Conservation (phyloP, 2,888 invertebrate genomes). For the Laspeyria flexula region DNA sequence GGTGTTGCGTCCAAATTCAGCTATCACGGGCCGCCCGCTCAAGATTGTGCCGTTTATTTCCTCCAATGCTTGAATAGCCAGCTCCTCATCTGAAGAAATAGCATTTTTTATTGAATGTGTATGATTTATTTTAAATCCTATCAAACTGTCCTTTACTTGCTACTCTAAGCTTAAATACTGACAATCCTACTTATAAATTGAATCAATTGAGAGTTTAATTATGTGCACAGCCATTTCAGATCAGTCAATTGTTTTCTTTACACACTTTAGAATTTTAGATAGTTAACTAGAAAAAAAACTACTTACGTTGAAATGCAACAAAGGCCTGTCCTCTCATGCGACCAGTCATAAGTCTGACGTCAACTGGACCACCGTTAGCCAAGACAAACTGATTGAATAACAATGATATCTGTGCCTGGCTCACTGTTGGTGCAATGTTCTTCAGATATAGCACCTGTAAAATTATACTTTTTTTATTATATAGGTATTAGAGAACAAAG, state of each 20-base stretch:
- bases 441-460: conserved; percentile 84
- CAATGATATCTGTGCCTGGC: conserved; percentile 74
- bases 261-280: no score
- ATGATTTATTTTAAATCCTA: background rate
- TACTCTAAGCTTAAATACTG: no score
- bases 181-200: no score
- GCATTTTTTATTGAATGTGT: background rate
- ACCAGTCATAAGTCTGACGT: conserved; percentile 80
- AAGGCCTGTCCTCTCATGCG: conserved; percentile 87
- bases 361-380: conserved; percentile 73
- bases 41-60: conserved; percentile 82
- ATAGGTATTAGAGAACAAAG: no score
- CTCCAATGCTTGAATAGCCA: conserved; percentile 78
- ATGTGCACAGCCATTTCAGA: no score
- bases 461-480: background rate
- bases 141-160: no score
- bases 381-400: conserved; percentile 79
- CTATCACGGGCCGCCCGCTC: conserved; percentile 80
- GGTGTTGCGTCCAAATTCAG: conserved; percentile 69
- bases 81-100: conserved; percentile 66
- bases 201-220: no score
- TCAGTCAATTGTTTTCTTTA: no score
- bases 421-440: conserved; percentile 81
- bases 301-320: conserved; percentile 82
- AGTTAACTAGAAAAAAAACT: background rate